Conservation (phyloP, 2,797 vertebrate species). For the Dipus sagitta region DNA sequence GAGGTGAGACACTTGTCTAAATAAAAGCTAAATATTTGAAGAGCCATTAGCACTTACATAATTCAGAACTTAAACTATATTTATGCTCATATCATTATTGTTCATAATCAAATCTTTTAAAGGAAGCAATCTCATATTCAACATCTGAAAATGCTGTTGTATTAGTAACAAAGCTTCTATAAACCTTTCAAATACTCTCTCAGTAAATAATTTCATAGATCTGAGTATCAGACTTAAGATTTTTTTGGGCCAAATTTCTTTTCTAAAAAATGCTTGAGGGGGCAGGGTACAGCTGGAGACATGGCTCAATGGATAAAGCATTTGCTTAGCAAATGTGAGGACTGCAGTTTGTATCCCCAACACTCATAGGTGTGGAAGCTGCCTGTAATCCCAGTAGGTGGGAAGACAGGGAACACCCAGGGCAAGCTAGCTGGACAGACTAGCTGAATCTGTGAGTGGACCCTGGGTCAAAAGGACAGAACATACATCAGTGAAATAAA, state of each 20-base stretch:
- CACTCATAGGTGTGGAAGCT: too few relatives aligned
- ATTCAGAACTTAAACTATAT: constrained; percentile 33
- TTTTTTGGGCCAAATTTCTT: background rate
- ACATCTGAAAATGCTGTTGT: constrained; percentile 12
- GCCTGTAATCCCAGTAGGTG: too few relatives aligned
- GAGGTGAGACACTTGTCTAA: background rate
- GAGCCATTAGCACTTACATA: background rate
- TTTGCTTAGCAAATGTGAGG: too few relatives aligned
- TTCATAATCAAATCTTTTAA: constrained; percentile 47
- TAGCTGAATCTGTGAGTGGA: too few relatives aligned
- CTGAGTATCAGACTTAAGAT: background rate
- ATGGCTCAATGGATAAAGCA: too few relatives aligned
- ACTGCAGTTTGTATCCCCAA: too few relatives aligned
- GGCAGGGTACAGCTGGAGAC: too few relatives aligned
- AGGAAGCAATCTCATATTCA: constrained; percentile 3
- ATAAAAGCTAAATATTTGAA: constrained; percentile 52
- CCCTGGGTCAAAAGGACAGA: too few relatives aligned
- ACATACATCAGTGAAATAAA: too few relatives aligned
- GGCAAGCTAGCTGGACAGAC: too few relatives aligned
- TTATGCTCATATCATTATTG: background rate
- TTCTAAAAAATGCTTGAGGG: background rate
- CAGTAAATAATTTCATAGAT: constrained; percentile 8
- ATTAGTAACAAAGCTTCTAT: constrained; percentile 29
- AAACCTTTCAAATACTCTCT: background rate
- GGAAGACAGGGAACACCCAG: too few relatives aligned